Base-by-base conservation (phyloP, 2,888 invertebrate genomes). In the Leucophora obtusa region DNA sequence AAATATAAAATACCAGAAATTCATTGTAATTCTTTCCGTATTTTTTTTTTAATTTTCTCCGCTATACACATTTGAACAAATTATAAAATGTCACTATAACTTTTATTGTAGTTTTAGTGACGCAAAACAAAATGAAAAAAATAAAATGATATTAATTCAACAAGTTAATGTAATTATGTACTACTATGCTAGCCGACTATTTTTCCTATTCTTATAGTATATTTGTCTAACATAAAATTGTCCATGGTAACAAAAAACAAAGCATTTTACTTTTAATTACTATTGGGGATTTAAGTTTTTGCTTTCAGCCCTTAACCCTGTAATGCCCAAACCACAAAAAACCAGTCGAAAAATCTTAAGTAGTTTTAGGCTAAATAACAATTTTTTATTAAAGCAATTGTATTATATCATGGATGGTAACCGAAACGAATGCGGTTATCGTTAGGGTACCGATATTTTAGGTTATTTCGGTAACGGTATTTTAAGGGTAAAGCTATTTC, bases 81-180 rank as follows among this genome's bases (percentile, higher is more conserved):
- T 77, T 71, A 63, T 59, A 51, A 77, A 77, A 47, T 77, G 71
- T 54, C 77, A 54, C 59, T 66, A 54, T 53, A 71, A 59, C 59
- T 77, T 71, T 77, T 76, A 51, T 56, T 43, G 11, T 5, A 28
- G 65, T 77, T 53, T 65, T 15, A 76, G 33, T 65, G 59, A 56
- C 54, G 33, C 51, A n/a, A 6, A 47, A 47, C 43, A n/a, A 14
- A 10, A 38, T 1, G 4, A 21, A 18, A 17, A 65, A 74, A 63
- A 35, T 21, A 62, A 62, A 35, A 63, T 43, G 5, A 7, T 28
- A 28, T 7, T 68, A 68, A 63, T 53, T 65, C 76, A 76, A 81
- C 80, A 81, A 65, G 72, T 73, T 58, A 65, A 51, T 70, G 59
- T 58, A 69, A 75, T 76, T 75, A 63, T 70, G 56, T 18, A 53